phyloP scores from a whole-genome alignment of 2,113 vertebrate genomes.

The Saccopteryx bilineata region DNA sequence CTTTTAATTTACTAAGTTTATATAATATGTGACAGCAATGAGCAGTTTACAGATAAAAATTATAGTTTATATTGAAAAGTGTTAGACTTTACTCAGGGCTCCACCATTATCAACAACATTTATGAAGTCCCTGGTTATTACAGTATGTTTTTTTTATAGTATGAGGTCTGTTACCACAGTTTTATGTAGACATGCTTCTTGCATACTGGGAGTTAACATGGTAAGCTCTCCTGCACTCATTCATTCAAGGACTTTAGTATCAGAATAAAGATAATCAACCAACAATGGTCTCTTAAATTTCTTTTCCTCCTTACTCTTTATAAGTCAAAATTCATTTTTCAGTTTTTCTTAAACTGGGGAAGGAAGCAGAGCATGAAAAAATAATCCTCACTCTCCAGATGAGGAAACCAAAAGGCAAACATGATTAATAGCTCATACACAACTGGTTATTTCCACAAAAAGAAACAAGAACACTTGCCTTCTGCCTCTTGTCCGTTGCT shows the following conservation, averaged over 20 bases:
- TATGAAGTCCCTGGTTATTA: neutral
- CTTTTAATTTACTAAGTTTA: conserved; percentile 13
- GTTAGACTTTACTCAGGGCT: neutral
- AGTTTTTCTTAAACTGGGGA: conserved; percentile 17
- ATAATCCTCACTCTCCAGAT: neutral
- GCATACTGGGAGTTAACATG: neutral
- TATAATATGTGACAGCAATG: neutral
- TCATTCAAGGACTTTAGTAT: neutral
- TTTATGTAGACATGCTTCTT: fast-evolving
- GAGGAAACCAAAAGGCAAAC: conserved; percentile 30
- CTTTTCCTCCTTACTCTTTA: neutral
- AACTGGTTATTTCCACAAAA: neutral
- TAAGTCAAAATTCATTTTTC: neutral
- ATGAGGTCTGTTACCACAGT: neutral
- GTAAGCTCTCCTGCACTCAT: neutral
- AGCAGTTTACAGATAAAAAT: neutral
- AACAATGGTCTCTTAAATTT: neutral
- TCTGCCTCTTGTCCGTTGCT: neutral
- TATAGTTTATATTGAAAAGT: neutral
- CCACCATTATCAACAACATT: neutral
- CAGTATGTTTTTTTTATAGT: neutral
- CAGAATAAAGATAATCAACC: neutral
- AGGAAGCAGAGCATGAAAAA: conserved; percentile 59
- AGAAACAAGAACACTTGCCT: neutral
- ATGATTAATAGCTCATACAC: neutral